A percentile compares a stretch with the other conserved stretches of the same genome.
These are phyloP conservation scores for Phasianus colchicus DNA, from an alignment of 2,113 vertebrate species.

Conservation along the genomic window DNA sequence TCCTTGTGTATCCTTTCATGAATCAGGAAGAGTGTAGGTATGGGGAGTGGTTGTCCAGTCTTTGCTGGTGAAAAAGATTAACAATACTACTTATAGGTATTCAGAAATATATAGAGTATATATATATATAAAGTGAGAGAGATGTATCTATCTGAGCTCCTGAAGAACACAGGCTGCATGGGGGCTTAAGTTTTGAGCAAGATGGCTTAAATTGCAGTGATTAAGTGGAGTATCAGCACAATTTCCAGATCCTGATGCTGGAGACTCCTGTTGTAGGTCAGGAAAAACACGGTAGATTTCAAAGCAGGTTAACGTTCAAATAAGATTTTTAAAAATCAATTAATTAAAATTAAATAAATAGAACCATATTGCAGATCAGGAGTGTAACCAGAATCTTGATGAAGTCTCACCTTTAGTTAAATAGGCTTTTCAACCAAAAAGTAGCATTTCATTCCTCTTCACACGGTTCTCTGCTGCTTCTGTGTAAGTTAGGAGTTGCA, in stretches of 20 bases:
- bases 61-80: background rate
- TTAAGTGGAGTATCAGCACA: background rate
- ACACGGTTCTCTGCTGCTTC: background rate
- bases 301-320: background rate
- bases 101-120: background rate
- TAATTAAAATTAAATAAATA: background rate
- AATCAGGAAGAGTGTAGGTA: background rate
- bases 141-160: background rate
- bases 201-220: background rate
- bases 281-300: background rate
- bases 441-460: background rate
- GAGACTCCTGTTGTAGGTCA: background rate
- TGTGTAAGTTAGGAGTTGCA: fast-evolving
- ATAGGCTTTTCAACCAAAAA: background rate
- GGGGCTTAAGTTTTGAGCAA: background rate
- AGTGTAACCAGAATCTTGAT: background rate
- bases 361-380: background rate
- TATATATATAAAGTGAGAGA: background rate
- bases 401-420: background rate
- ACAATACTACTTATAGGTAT: background rate
- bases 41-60: fast-evolving
- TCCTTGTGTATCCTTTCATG: background rate
- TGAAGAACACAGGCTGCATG: background rate
- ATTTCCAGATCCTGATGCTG: fast-evolving
- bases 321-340: background rate